phyloP scores from a whole-genome alignment of 23 tunicate genomes.

The Ciona savignyi region DNA sequence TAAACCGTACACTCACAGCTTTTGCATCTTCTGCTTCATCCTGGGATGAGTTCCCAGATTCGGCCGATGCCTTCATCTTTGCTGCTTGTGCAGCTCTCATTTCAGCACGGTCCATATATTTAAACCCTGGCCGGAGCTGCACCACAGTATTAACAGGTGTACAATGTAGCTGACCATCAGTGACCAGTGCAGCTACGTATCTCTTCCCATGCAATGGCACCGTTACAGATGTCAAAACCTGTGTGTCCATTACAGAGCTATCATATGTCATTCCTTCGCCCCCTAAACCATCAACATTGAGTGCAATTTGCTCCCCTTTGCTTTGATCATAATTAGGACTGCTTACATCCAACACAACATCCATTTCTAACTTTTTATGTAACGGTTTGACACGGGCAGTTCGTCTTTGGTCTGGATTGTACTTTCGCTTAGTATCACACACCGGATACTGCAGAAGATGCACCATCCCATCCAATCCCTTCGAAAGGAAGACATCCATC shows the following conservation, averaged over 20 bases:
- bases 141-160: constrained; percentile 51
- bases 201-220: constrained; percentile 40
- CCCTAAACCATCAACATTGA: constrained; percentile 68
- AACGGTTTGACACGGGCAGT: constrained; percentile 62
- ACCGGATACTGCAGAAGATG: constrained; percentile 68
- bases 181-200: constrained; percentile 44
- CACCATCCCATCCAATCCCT: constrained; percentile 25
- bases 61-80: constrained; percentile 61
- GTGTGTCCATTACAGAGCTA: constrained; percentile 64
- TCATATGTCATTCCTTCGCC: constrained; percentile 46
- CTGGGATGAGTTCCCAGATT: constrained; percentile 82
- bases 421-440: constrained; percentile 2
- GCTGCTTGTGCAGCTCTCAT: constrained; percentile 63
- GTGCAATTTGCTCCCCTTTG: constrained; percentile 82
- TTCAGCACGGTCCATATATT: constrained; percentile 76
- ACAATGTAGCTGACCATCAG: constrained; percentile 47
- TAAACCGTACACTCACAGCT: constrained; percentile 75
- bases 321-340: constrained; percentile 80
- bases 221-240: constrained; percentile 29
- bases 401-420: constrained; percentile 23
- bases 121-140: constrained; percentile 74
- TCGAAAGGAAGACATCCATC: constrained; percentile 52
- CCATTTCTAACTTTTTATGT: constrained; percentile 74
- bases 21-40: constrained; percentile 85
- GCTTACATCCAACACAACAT: constrained; percentile 40